Percentiles rank a stretch among this genome's conserved stretches.
These are phyloP conservation scores for Agraylea sexmaculata DNA, from an alignment of 1,140 invertebrate genomes.

Conservation along the genomic window DNA sequence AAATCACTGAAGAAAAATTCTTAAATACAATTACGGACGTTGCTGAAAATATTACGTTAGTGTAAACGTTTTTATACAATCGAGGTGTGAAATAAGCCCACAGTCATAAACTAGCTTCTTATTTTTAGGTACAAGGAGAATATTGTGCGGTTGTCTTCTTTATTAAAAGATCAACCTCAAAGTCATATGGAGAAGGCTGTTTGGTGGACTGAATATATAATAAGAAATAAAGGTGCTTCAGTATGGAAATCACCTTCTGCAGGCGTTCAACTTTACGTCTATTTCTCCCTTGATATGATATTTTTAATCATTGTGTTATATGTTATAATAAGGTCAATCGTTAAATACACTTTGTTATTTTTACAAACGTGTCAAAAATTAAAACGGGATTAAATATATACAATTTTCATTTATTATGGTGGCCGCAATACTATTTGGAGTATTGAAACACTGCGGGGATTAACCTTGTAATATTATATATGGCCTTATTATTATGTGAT, in stretches of 20 bases:
- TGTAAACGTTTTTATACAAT: constrained; percentile 4
- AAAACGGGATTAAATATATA: too few relatives aligned
- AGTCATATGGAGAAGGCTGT: constrained; percentile 31
- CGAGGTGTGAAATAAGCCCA: background rate
- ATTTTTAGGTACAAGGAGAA: constrained; percentile 26
- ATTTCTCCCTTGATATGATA: constrained; percentile 40
- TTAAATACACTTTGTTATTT: too few relatives aligned
- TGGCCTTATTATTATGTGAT: too few relatives aligned
- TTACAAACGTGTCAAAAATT: too few relatives aligned
- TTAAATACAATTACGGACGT: constrained; percentile 22
- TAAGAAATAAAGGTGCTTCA: constrained; percentile 35
- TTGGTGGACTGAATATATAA: constrained; percentile 40
- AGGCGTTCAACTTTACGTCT: constrained; percentile 40
- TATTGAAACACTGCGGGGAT: too few relatives aligned
- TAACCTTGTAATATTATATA: too few relatives aligned
- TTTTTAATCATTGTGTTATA: constrained; percentile 7
- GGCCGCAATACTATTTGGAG: too few relatives aligned
- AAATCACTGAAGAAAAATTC: constrained; percentile 23
- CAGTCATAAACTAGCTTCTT: background rate
- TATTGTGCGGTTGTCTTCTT: constrained; percentile 24
- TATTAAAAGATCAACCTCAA: constrained; percentile 26
- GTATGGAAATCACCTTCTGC: constrained; percentile 37
- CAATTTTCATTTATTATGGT: too few relatives aligned
- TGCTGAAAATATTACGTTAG: constrained; percentile 14
- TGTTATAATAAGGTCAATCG: too few relatives aligned